Percentiles rank a stretch among this genome's conserved stretches.
Conservation (phyloP, 2,113 vertebrate genomes). For the Erythrocebus patas region DNA sequence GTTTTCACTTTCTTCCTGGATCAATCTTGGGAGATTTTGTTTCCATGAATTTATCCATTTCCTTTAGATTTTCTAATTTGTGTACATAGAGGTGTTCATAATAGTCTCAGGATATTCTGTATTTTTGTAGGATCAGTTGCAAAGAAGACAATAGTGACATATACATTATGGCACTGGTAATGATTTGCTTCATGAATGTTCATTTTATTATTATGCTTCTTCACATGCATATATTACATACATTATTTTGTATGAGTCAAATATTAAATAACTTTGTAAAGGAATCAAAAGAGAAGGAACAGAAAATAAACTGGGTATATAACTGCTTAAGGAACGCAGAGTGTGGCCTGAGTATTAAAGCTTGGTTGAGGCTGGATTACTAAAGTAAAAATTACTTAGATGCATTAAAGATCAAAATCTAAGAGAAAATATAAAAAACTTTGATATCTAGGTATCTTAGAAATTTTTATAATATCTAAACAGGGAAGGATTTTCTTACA, state of each 20-base stretch:
- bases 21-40: too few relatives aligned
- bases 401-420: background rate
- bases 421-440: background rate
- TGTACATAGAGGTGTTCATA: too few relatives aligned
- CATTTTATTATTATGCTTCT: background rate
- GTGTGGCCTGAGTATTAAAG: background rate
- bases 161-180: background rate
- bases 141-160: background rate
- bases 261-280: background rate
- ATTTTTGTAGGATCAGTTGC: too few relatives aligned
- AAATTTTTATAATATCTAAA: background rate
- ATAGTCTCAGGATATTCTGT: too few relatives aligned
- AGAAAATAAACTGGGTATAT: background rate
- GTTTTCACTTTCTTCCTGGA: too few relatives aligned
- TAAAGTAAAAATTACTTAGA: too few relatives aligned
- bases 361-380: background rate
- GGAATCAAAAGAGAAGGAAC: background rate
- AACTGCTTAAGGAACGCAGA: rapidly evolving
- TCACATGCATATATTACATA: too few relatives aligned
- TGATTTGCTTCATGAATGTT: too few relatives aligned
- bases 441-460: background rate
- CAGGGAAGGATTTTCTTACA: background rate
- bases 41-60: too few relatives aligned
- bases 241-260: background rate
- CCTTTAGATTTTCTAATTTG: too few relatives aligned